Conservation (phyloP, 2,113 vertebrate genomes). For the Bettongia penicillata region DNA sequence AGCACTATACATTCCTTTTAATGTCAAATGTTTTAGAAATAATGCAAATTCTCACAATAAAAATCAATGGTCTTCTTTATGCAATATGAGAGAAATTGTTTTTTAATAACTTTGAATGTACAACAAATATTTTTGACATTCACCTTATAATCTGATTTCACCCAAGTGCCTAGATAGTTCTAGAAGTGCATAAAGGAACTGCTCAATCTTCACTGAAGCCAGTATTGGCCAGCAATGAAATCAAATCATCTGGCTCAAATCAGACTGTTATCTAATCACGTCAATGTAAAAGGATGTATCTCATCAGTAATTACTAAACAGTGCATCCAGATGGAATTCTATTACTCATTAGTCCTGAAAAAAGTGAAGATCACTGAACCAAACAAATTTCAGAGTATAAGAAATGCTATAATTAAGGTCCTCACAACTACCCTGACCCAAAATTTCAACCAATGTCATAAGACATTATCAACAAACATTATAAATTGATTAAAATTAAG, state of each 20-base stretch:
- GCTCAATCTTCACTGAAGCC: constrained; percentile 33
- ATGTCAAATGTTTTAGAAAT: constrained; percentile 24
- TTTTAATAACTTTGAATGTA: not conserved
- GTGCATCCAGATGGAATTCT: constrained; percentile 41
- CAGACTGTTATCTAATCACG: constrained; percentile 37
- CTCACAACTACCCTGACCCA: not conserved
- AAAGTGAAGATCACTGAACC: constrained; percentile 52
- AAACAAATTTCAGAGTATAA: constrained; percentile 29
- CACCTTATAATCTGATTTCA: not conserved
- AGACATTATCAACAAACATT: constrained; percentile 54
- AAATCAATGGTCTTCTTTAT: not conserved
- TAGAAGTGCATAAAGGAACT: constrained; percentile 14
- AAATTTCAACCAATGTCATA: constrained; percentile 25
- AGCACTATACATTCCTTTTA: constrained; percentile 21
- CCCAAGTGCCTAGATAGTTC: constrained; percentile 11
- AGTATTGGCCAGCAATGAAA: not conserved
- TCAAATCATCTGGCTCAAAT: constrained; percentile 38
- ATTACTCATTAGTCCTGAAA: constrained; percentile 46
- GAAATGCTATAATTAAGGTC: constrained; percentile 49
- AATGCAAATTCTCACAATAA: not conserved
- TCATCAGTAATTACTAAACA: constrained; percentile 42
- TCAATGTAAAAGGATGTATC: constrained; percentile 34
- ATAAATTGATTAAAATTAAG: constrained; percentile 57
- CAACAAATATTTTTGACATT: constrained; percentile 47
- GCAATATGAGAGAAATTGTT: constrained; percentile 74